phyloP scores from a whole-genome alignment of 2,888 invertebrate species.

The Neocrepidodera transversa region DNA sequence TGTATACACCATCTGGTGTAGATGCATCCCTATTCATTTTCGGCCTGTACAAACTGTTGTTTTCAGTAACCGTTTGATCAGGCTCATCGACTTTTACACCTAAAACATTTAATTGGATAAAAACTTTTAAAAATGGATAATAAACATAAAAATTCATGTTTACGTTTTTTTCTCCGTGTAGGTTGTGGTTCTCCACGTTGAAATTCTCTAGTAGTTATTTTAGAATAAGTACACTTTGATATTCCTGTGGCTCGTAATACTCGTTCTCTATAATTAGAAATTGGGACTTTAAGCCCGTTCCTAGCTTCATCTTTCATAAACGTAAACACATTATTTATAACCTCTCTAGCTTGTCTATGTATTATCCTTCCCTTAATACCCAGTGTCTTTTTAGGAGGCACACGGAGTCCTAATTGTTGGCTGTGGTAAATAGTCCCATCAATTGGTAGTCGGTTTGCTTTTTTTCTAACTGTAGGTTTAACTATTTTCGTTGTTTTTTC shows the following conservation, averaged over 20 bases:
- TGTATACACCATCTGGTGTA: slow-evolving; percentile 62
- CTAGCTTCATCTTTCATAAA: slow-evolving; percentile 38
- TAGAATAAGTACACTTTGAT: slow-evolving; percentile 37
- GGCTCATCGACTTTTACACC: slow-evolving; percentile 35
- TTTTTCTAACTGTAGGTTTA: slow-evolving; percentile 4
- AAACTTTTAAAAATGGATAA: not conserved
- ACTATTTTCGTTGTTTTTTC: slow-evolving; percentile 10
- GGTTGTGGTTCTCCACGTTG: slow-evolving; percentile 32
- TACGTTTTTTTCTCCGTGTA: slow-evolving; percentile 11
- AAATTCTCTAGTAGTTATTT: slow-evolving; percentile 35
- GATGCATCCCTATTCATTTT: slow-evolving; percentile 63
- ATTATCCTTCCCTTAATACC: slow-evolving; percentile 34
- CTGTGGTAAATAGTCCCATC: slow-evolving; percentile 34
- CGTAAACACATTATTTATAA: slow-evolving; percentile 36
- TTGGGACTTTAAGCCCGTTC: slow-evolving; percentile 34
- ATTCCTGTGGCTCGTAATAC: slow-evolving; percentile 36
- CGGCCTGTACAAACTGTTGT: slow-evolving; percentile 60
- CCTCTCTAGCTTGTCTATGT: slow-evolving; percentile 34
- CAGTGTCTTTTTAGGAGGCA: slow-evolving; percentile 34
- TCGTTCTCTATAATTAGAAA: slow-evolving; percentile 33
- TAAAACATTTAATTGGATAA: slow-evolving; percentile 17
- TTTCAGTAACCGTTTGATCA: slow-evolving; percentile 48
- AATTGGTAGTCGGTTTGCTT: slow-evolving; percentile 26
- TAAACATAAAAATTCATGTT: too few species aligned
- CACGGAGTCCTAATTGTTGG: slow-evolving; percentile 32